Base-by-base conservation (phyloP, 2,888 invertebrate species). In the Globia sparganii region DNA sequence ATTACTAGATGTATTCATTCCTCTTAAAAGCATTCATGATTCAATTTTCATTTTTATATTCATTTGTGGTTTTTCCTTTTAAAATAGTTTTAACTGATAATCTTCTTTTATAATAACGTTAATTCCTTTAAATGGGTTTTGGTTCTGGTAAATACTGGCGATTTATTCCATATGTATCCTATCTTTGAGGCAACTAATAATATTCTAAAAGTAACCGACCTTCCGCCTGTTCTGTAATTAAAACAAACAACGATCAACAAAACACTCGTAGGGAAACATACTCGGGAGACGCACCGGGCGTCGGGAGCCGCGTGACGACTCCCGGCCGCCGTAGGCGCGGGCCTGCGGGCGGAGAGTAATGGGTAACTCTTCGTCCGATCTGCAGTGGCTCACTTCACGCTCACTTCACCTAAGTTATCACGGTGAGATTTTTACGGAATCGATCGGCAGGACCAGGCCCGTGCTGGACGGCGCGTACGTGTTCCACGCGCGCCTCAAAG, bases 21-120 rank as follows among this genome's bases (percentile, higher is more conserved):
- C 37, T 18, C 11, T 40, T 61, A 25, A 61, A 74, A 76, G 68
- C 28, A 72, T 75, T 76, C 25, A 56, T 62, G 46, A 43, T 75
- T 58, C 0, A 49, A 49, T 68, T 73, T 64, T 49, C 11, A 43
- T 66, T 53, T 40, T 61, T 15, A 67, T 49, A 68, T 49, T 25
- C 2, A 49, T 59, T 49, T 64, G 11, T 8, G 9, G 58, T 15
- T 49, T 73, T 37, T 58, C 28, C 37, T 37, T 58, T 65, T 13
- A 40, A 25, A 21, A 37, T 28, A 68, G 11, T 37, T 64, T 64
- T 11, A 9, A 66, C 9, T 31, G 43, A 6, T 21, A 59, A 56
- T 40, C 8, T 0, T 11, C 28, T 46, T 46, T 53, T n/a, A 25
- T 18, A 66, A 18, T 43, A 31, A 43, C 9, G 15, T 34, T 34